Base-by-base conservation (phyloP, 2,113 vertebrate species). In the Oxygymnocypris stewartii region DNA sequence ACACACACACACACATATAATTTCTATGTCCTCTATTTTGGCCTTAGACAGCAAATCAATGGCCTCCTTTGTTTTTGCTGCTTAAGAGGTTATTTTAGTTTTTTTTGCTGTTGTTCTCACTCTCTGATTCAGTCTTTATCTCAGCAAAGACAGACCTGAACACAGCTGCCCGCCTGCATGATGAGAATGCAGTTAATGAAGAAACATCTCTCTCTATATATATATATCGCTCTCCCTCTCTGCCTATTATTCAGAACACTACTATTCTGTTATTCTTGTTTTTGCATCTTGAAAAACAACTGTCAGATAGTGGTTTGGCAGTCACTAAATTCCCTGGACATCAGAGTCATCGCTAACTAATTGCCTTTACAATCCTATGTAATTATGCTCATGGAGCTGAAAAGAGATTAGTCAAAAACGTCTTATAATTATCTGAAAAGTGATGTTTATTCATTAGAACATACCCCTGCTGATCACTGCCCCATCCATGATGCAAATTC, bases 341-440 rank as follows among this genome's bases (percentile, higher is more conserved):
- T 49, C 87, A 79, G 67, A 87, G 84, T 65, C 16, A 12, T 67
- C 40, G 12, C 23, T 47, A 81, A 25, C 67, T 59, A 57, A 74
- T 57, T 57, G 44, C 6, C 28, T 4, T 76, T 77, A 61, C 67
- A 73, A 85, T 89, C 76, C 89, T 82, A 84, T 87, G 49, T 88
- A 87, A 91, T 92, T 90, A 92, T 83, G 61, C 40, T 57, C 74
- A 18, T 77, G 84, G 59, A 87, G n/a, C 87, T 59, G 28, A 89
- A 87, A 59, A 82, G 87, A 88, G 91, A 90, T 79, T 84, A 88
- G 90, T 78, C 87, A 79, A 89, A 89, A 79, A 84, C 63, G 85
- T 90, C 85, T 92, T 59, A 85, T 91, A 92, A 92, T 92, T 91
- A 92, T 91, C 88, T 88, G 86, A 90, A 79, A 89, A 90, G 85